A percentile compares a stretch with the other conserved stretches of the same genome.
These are phyloP conservation scores for Phylloscopus trochiloides DNA, from an alignment of 2,113 vertebrate species.

Conservation along the genomic window DNA sequence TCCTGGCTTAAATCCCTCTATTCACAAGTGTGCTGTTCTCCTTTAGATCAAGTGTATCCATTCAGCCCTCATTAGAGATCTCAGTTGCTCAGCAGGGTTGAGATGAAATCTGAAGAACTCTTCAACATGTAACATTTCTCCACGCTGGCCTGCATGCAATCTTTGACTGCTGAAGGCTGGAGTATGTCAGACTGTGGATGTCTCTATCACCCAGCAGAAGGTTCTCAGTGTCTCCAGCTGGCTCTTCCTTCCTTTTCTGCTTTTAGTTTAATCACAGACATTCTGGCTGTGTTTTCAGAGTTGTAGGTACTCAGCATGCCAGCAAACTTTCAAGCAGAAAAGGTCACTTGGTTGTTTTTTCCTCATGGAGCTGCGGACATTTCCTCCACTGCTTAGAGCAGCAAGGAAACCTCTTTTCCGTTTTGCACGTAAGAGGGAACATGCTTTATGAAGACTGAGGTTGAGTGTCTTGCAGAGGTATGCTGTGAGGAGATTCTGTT, in stretches of 20 bases:
- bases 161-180: neutral
- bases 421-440: neutral
- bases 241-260: neutral
- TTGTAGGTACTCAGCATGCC: neutral
- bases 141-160: accelerated
- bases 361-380: neutral
- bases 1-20: neutral
- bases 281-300: neutral
- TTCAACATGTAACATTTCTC: neutral
- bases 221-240: neutral
- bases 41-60: neutral
- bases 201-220: neutral
- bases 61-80: neutral
- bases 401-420: neutral
- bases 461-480: neutral
- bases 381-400: neutral
- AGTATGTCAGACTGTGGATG: neutral
- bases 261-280: neutral
- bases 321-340: neutral
- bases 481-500: neutral
- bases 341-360: neutral
- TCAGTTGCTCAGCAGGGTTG: neutral
- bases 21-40: neutral
- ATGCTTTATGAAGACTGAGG: neutral
- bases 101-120: neutral